phyloP scores from a whole-genome alignment of 2,797 vertebrate species.

The Silurus lanzhouensis region DNA sequence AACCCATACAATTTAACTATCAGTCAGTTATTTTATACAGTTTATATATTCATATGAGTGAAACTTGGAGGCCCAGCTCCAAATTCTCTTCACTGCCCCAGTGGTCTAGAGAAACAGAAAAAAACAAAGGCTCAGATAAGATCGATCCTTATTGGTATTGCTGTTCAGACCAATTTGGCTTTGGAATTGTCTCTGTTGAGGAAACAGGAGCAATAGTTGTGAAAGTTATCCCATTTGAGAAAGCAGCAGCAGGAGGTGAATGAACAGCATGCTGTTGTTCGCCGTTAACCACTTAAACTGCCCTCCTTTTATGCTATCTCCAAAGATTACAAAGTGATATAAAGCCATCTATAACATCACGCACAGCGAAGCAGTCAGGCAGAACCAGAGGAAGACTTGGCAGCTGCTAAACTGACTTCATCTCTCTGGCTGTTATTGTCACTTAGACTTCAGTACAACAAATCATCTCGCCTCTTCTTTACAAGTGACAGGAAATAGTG shows the following conservation, averaged over 20 bases:
- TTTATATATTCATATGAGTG: no score
- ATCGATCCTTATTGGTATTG: neutral
- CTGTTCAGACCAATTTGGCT: constrained; percentile 2
- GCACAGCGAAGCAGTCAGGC: constrained; percentile 16
- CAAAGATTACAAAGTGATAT: neutral
- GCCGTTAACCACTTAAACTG: constrained; percentile 4
- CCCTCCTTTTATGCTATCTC: neutral
- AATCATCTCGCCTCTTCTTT: constrained; percentile 15
- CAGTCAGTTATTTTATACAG: neutral
- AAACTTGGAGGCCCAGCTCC: neutral
- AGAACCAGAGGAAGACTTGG: constrained; percentile 17
- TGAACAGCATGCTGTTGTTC: neutral
- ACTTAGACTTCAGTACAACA: neutral
- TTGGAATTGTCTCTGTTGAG: constrained; percentile 4
- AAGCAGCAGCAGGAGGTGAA: neutral
- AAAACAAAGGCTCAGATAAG: neutral
- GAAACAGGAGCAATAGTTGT: neutral
- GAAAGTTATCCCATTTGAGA: neutral
- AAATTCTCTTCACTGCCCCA: neutral
- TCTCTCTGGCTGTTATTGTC: constrained; percentile 11
- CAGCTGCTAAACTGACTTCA: neutral
- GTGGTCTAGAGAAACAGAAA: neutral
- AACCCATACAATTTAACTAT: neutral
- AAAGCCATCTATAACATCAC: constrained; percentile 12
- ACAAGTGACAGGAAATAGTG: constrained; percentile 41